Conservation (phyloP, 2,888 invertebrate species). For the Crepidodera aurea region DNA sequence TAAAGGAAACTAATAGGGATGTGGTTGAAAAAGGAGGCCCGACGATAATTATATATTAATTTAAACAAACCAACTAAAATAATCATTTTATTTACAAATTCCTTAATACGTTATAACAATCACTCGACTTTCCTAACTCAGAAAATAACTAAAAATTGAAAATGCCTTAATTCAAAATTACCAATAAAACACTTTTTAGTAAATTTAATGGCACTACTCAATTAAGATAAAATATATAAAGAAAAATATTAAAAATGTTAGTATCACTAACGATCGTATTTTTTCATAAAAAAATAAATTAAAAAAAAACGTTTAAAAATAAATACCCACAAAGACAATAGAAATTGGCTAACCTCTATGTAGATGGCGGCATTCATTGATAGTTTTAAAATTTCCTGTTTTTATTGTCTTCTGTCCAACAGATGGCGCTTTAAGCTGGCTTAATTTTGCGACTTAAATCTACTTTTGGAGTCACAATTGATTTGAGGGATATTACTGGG, state of each 20-base stretch:
- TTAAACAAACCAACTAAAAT: constrained; percentile 4
- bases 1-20: no score
- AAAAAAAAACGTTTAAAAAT: not conserved
- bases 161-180: constrained; percentile 22
- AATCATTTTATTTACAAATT: constrained; percentile 24
- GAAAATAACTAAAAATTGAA: constrained; percentile 9
- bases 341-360: no score
- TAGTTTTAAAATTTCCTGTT: not conserved
- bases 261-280: not conserved
- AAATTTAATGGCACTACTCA: constrained; percentile 29
- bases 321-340: not conserved
- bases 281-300: not conserved
- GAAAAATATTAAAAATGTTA: not conserved
- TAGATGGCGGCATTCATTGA: not conserved
- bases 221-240: constrained; percentile 2
- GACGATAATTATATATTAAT: not conserved
- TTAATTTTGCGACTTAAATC: not conserved
- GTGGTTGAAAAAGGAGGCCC: no score
- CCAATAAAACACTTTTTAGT: constrained; percentile 20
- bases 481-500: no score
- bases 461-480: not conserved
- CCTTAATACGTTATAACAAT: constrained; percentile 15
- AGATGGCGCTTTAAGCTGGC: not conserved
- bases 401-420: not conserved
- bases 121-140: not conserved